phyloP scores from a whole-genome alignment of 2,797 vertebrate genomes.

The Gephyroberyx darwinii region DNA sequence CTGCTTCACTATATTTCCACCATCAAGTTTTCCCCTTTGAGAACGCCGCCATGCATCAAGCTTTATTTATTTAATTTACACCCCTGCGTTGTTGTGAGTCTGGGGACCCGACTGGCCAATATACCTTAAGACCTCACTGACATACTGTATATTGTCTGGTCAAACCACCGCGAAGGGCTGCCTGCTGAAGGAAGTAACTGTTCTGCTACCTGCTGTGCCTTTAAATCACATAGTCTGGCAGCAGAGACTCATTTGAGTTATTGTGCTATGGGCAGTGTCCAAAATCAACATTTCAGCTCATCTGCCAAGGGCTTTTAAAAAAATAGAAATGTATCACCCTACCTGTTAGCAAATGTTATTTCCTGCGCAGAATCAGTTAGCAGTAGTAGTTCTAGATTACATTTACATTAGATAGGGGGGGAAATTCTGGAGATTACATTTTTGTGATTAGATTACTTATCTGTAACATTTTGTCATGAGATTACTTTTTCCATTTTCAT shows the following conservation, averaged over 20 bases:
- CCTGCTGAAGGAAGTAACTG: slow-evolving; percentile 21
- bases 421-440: too few species aligned
- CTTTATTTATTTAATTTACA: slow-evolving; percentile 19
- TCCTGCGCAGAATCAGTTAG: too few species aligned
- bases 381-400: too few species aligned
- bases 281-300: too few species aligned
- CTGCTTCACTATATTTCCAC: slow-evolving; percentile 3
- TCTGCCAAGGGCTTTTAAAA: too few species aligned
- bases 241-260: background rate
- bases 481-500: too few species aligned
- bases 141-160: background rate
- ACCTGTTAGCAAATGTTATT: too few species aligned
- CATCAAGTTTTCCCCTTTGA: background rate
- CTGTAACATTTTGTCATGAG: too few species aligned
- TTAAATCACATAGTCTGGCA: slow-evolving; percentile 4
- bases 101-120: background rate
- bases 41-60: background rate
- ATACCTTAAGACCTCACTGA: background rate
- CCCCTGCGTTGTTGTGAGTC: background rate
- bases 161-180: background rate
- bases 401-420: too few species aligned
- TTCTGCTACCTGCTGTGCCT: slow-evolving; percentile 25
- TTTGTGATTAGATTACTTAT: too few species aligned
- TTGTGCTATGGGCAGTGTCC: background rate
- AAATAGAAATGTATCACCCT: too few species aligned